phyloP scores from a whole-genome alignment of 2,113 vertebrate genomes.

The Himantopus leucocephalus region DNA sequence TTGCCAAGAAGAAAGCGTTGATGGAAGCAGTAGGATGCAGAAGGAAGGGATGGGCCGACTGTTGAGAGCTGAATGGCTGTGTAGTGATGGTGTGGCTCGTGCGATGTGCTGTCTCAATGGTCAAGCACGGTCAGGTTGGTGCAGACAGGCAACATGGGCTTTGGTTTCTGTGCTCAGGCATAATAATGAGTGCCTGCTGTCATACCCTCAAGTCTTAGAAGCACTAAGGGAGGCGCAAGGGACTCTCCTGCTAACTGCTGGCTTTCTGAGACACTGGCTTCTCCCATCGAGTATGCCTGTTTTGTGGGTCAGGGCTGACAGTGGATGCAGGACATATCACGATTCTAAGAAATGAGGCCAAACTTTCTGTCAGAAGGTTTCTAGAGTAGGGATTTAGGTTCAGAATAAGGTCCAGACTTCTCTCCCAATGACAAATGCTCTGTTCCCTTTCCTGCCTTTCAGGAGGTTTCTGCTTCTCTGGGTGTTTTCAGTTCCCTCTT shows the following conservation, averaged over 20 bases:
- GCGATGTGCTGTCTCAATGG: no score
- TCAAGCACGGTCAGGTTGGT: background rate
- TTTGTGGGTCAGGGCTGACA: background rate
- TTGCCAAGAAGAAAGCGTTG: background rate
- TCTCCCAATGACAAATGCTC: background rate
- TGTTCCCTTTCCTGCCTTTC: background rate
- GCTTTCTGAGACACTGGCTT: background rate
- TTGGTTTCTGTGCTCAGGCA: background rate
- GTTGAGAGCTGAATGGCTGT: background rate
- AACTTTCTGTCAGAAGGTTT: background rate
- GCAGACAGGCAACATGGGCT: rapidly evolving
- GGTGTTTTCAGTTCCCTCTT: background rate
- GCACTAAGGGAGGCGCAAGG: background rate
- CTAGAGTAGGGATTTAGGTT: background rate
- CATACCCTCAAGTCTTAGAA: background rate
- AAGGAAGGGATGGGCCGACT: background rate
- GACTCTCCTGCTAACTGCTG: background rate
- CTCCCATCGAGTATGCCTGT: rapidly evolving
- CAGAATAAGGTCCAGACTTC: background rate
- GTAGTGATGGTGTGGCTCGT: rapidly evolving
- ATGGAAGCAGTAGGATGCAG: background rate
- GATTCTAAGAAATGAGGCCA: background rate
- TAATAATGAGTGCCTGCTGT: background rate
- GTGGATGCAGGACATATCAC: background rate
- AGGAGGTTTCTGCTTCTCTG: background rate